Evolutionary conservation across 2,797 vertebrate species (phyloP).

Genomic region (Acanthis flammea): DNA sequence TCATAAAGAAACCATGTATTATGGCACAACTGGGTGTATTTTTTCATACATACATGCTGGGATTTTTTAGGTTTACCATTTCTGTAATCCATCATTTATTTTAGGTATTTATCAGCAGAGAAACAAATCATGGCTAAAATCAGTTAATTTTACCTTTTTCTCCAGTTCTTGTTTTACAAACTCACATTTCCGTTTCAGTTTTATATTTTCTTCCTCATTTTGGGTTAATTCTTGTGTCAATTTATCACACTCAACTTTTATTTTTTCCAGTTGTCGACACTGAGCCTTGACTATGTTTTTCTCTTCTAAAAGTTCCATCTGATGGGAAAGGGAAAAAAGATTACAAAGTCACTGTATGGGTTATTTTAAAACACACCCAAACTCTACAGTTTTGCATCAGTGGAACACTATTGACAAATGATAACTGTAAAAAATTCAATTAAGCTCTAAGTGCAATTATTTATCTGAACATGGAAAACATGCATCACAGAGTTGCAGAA

Average conservation of each 20-base stretch:
- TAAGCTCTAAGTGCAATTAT: background rate
- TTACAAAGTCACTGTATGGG: background rate
- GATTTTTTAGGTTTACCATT: background rate
- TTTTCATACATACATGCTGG: background rate
- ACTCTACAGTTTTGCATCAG: background rate
- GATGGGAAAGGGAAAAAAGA: constrained; percentile 20
- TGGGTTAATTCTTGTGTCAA: constrained; percentile 81
- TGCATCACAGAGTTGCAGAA: background rate
- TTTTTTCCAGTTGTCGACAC: constrained; percentile 84
- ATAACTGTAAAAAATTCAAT: background rate
- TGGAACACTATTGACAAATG: background rate
- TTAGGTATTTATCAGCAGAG: background rate
- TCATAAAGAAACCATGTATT: background rate
- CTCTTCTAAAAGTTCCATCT: constrained; percentile 83
- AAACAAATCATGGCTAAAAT: background rate
- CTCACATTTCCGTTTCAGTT: constrained; percentile 82
- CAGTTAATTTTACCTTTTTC: constrained; percentile 80
- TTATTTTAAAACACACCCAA: background rate
- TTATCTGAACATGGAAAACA: background rate
- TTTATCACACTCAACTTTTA: constrained; percentile 89
- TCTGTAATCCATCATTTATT: background rate
- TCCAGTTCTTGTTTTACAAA: constrained; percentile 85
- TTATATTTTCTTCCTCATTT: constrained; percentile 79
- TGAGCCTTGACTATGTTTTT: constrained; percentile 81
- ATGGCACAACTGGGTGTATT: background rate